Conservation (phyloP, 2,113 vertebrate genomes). For the Lipotes vexillifer region DNA sequence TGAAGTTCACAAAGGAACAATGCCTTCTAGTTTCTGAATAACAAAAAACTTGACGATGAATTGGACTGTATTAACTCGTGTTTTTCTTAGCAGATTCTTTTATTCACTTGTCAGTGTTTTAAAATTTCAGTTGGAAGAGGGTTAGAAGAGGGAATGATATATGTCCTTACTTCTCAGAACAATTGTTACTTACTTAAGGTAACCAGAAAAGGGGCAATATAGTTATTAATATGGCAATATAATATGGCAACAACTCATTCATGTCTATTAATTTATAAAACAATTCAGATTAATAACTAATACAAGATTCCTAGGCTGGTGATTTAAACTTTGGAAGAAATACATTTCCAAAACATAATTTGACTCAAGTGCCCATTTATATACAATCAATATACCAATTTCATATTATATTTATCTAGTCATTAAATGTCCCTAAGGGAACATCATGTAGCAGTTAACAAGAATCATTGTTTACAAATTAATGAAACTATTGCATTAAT, state of each 20-base stretch:
- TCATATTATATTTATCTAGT: not conserved
- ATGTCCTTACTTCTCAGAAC: not conserved
- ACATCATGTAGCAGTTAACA: not conserved
- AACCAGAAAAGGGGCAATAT: not conserved
- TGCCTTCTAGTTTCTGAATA: not conserved
- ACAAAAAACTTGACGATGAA: not conserved
- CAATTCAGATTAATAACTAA: not conserved
- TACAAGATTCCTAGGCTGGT: not conserved
- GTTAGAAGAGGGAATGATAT: not conserved
- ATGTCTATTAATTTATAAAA: slow-evolving; percentile 12
- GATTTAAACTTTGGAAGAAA: not conserved
- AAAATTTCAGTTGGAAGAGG: not conserved
- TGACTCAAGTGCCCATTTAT: not conserved
- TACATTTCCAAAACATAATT: not conserved
- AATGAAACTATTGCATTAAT: not conserved
- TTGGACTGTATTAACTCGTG: not conserved
- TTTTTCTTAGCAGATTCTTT: not conserved
- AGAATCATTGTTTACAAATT: not conserved
- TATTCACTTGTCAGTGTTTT: not conserved
- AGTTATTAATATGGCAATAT: not conserved
- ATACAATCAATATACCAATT: not conserved
- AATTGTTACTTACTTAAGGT: not conserved
- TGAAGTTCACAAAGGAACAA: not conserved
- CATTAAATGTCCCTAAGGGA: not conserved
- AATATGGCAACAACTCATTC: not conserved